phyloP scores from a whole-genome alignment of 2,888 invertebrate species.

The Amphipoea oculea region DNA sequence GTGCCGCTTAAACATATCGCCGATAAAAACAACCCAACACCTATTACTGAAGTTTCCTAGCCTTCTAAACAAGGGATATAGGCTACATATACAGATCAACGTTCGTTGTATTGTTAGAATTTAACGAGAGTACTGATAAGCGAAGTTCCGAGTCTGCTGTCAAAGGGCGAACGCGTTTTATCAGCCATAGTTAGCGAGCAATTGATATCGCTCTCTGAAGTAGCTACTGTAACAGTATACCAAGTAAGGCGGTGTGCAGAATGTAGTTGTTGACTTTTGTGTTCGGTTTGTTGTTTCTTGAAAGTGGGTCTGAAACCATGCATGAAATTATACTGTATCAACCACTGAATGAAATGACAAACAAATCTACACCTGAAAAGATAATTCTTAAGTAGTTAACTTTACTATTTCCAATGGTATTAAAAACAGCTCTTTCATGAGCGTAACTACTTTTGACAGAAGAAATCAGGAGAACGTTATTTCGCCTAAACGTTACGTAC shows the following conservation, averaged over 20 bases:
- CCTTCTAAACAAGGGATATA: conserved; percentile 41
- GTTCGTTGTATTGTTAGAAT: conserved; percentile 59
- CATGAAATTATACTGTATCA: background rate
- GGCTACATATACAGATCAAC: conserved; percentile 33
- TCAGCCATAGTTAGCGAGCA: conserved; percentile 66
- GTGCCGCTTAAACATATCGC: conserved; percentile 36
- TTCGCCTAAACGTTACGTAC: background rate
- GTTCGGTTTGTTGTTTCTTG: background rate
- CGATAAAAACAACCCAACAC: conserved; percentile 39
- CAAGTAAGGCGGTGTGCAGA: conserved; percentile 53
- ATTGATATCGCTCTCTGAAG: conserved; percentile 62
- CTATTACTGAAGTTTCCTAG: conserved; percentile 37
- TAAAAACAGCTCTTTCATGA: background rate
- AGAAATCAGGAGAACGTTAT: background rate
- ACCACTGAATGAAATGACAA: background rate
- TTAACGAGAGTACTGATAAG: conserved; percentile 69
- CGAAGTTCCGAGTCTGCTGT: conserved; percentile 65
- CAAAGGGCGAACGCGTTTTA: conserved; percentile 72
- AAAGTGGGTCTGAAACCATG: background rate
- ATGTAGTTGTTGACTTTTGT: conserved; percentile 11
- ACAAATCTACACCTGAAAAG: background rate
- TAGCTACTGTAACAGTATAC: conserved; percentile 55
- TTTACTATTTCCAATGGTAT: background rate
- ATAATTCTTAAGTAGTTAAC: background rate
- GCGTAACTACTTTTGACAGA: background rate